Evolutionary conservation across 2,888 invertebrate genomes (phyloP).

Genomic region (Apoderus coryli): DNA sequence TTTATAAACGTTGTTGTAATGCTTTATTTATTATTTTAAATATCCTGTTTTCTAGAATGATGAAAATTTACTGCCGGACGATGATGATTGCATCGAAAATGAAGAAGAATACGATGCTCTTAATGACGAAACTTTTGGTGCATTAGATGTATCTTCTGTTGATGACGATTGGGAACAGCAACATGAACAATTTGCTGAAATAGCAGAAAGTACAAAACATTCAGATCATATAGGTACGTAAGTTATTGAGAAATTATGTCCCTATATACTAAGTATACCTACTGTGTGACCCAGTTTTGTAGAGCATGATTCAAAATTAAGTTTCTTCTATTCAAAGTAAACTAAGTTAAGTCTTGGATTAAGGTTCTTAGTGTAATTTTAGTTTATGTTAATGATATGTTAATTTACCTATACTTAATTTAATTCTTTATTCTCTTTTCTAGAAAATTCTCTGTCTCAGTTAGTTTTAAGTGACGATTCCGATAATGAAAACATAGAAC

Average conservation of each 20-base stretch:
- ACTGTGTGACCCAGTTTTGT: no score
- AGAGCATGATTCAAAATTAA: no score
- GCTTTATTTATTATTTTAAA: no score
- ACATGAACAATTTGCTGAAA: conserved; percentile 52
- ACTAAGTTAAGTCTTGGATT: no score
- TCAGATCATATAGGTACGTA: conserved; percentile 26
- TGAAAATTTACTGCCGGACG: conserved; percentile 34
- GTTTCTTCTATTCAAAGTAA: no score
- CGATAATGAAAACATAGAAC: conserved; percentile 8
- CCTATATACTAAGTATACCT: no score
- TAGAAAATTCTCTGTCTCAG: conserved; percentile 26
- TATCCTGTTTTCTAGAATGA: conserved; percentile 24
- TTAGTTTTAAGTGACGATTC: conserved; percentile 22
- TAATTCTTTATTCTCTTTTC: conserved; percentile 16
- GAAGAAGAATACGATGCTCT: conserved; percentile 81
- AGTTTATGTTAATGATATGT: no score
- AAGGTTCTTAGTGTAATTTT: no score
- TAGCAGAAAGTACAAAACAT: conserved; percentile 37
- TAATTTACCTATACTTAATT: no score
- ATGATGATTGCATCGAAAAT: conserved; percentile 42
- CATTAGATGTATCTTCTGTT: conserved; percentile 36
- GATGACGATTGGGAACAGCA: conserved; percentile 63
- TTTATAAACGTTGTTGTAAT: no score
- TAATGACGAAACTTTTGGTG: conserved; percentile 86
- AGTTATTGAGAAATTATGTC: no score